Evolutionary conservation across 2,797 vertebrate species (phyloP), one percentile per base, ranked within the genome.

Genomic region (Scyliorhinus canicula): DNA sequence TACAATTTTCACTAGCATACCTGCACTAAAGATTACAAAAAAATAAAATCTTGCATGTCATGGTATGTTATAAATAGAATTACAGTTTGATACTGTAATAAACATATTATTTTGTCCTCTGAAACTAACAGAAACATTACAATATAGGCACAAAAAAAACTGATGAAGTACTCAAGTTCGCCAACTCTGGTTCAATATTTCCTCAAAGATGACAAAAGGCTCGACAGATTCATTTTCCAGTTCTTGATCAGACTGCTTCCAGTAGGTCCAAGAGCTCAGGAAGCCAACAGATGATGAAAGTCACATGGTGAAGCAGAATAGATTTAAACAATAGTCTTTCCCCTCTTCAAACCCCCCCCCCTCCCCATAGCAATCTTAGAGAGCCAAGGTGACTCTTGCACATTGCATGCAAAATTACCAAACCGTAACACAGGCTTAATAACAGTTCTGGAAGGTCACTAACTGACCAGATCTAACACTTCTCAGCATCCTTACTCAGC

Each of bases 21-120:
- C 31, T 94, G 44, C 28, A 74, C 28, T 50, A 71, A 44, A 35
- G 47, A 93, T 94, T 94, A 71, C 93, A 94, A 94, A 94, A n/a
- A 91, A 94, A 94, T 94, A 94, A 94, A 74, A 94, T 94, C n/a
- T 88, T 71, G 50, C 67, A 55, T 21, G 28, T 94, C 93, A 74
- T 74, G 26, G 91, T 74, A 94, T 74, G 93, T 94, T 94, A 93
- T 67, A 71, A 71, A 94, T 52, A 74, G 0, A n/a, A 74, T 71
- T 94, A 71, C 65, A 94, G 93, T 74, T 74, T 74, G 28, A 71
- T 16, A 74, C 31, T 47, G 67, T 94, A 94, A 93, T 93, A 93
- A 93, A 93, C 93, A 94, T 71, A 94, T 65, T 93, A 93, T 74
- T 50, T 31, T 94, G 67, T 52, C 31, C 88, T 65, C 24, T 63